Conservation (phyloP, 2,113 vertebrate genomes). For the Struthidea cinerea region DNA sequence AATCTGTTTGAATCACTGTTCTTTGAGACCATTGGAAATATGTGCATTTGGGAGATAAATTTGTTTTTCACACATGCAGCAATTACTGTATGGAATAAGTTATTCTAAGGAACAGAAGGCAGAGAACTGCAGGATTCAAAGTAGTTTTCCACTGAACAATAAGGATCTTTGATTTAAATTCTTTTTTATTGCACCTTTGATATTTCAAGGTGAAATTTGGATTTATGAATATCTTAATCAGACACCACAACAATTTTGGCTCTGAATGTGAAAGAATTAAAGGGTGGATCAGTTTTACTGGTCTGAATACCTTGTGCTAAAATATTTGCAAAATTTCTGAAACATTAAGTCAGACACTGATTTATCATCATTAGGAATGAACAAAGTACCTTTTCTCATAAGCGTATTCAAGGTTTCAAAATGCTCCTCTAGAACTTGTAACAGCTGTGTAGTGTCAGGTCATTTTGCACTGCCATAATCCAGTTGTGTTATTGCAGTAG, state of each 20-base stretch:
- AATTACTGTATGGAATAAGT: not conserved
- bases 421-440: not conserved
- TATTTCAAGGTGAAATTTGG: not conserved
- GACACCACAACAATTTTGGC: not conserved
- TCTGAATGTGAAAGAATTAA: not conserved
- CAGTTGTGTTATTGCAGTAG: not conserved
- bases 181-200: not conserved
- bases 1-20: constrained; percentile 5
- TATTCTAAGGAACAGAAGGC: not conserved
- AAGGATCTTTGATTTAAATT: not conserved
- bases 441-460: not conserved
- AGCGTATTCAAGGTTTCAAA: not conserved
- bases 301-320: not conserved
- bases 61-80: constrained; percentile 13
- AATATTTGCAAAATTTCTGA: not conserved
- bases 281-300: not conserved
- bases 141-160: not conserved
- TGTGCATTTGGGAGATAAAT: not conserved
- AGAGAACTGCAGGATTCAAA: not conserved
- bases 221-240: not conserved
- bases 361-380: not conserved
- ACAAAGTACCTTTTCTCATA: not conserved
- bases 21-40: constrained; percentile 17
- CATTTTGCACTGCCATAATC: not conserved
- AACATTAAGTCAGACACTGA: not conserved